Conservation (phyloP, 2,113 vertebrate genomes). For the Coregonus clupeaformis region DNA sequence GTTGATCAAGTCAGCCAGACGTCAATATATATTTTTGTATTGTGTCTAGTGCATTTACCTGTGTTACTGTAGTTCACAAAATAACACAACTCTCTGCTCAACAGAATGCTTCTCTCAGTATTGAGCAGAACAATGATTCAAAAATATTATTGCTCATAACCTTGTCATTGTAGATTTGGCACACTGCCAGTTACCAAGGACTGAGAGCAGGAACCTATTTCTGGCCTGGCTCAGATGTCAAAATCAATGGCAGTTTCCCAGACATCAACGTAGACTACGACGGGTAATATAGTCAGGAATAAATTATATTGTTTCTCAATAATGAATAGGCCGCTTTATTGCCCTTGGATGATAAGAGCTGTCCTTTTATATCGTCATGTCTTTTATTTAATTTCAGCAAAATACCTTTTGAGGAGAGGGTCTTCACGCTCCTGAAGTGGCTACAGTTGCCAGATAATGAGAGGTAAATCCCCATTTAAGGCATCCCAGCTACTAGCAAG, state of each 20-base stretch:
- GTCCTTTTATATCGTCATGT: background rate
- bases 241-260: slow-evolving; percentile 84
- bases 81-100: too few species aligned
- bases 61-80: too few species aligned
- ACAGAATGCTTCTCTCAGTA: too few species aligned
- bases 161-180: slow-evolving; percentile 82
- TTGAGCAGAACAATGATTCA: too few species aligned
- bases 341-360: background rate
- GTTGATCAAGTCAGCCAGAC: too few species aligned
- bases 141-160: too few species aligned
- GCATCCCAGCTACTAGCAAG: too few species aligned
- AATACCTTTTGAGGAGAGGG: slow-evolving; percentile 71
- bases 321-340: too few species aligned
- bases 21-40: too few species aligned
- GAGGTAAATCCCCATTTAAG: slow-evolving; percentile 42
- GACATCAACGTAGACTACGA: slow-evolving; percentile 78
- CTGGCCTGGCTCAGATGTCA: slow-evolving; percentile 94
- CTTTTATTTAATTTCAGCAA: slow-evolving; percentile 41
- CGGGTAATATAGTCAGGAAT: slow-evolving; percentile 63
- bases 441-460: slow-evolving; percentile 66
- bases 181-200: slow-evolving; percentile 84
- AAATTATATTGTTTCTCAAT: too few species aligned
- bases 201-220: slow-evolving; percentile 86
- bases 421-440: slow-evolving; percentile 70
- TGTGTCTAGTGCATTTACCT: too few species aligned